Evolutionary conservation across 2,888 invertebrate genomes (phyloP).

Genomic region (Drosophila pseudotakahashii): DNA sequence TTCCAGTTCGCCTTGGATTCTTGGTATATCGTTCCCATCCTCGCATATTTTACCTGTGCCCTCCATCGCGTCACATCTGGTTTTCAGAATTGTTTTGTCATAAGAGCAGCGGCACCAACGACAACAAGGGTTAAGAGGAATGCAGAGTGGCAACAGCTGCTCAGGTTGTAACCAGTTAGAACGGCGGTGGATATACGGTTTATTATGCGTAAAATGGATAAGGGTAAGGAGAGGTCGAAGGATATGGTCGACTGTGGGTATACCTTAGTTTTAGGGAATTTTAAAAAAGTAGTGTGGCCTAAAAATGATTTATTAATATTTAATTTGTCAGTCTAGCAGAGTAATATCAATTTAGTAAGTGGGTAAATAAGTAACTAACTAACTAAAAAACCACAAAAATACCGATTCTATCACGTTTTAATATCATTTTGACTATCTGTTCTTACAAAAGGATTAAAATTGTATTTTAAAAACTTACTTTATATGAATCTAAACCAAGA

Average conservation of each 20-base stretch:
- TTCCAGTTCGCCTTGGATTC: conserved; percentile 17
- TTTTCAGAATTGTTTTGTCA: conserved; percentile 30
- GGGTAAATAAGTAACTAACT: too few relatives aligned
- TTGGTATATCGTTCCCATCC: conserved; percentile 9
- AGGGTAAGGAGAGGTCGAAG: conserved; percentile 1
- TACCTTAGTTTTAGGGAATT: background rate
- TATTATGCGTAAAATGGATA: conserved; percentile 36
- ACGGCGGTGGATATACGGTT: conserved; percentile 37
- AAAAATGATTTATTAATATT: too few relatives aligned
- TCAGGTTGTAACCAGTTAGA: conserved; percentile 28
- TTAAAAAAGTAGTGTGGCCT: background rate
- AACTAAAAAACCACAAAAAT: too few relatives aligned
- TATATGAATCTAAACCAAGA: too few relatives aligned
- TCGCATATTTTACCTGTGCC: conserved; percentile 6
- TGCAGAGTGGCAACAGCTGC: conserved; percentile 45
- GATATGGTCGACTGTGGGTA: background rate
- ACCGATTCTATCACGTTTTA: too few relatives aligned
- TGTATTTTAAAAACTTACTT: too few relatives aligned
- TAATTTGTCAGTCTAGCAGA: background rate
- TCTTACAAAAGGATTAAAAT: too few relatives aligned
- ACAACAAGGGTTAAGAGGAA: conserved; percentile 40
- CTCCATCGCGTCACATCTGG: conserved; percentile 29
- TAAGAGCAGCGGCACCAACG: conserved; percentile 9
- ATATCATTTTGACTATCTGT: too few relatives aligned
- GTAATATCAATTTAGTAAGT: too few relatives aligned